A percentile compares a stretch with the other conserved stretches of the same genome.
These are phyloP conservation scores for Brachionus manjavacas DNA, from an alignment of 1,140 invertebrate genomes.

Conservation along the genomic window DNA sequence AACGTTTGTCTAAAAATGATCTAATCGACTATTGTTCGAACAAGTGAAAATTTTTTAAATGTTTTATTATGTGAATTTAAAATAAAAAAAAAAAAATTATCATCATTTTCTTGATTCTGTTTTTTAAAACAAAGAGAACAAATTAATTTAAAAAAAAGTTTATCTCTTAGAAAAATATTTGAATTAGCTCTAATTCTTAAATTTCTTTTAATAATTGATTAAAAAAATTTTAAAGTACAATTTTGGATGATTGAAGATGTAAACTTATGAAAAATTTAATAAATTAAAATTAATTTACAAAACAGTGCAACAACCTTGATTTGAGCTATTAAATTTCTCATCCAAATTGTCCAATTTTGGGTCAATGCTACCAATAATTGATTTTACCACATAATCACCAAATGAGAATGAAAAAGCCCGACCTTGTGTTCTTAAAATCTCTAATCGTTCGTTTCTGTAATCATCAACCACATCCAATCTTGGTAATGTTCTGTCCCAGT, in stretches of 20 bases:
- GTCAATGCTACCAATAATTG: slow-evolving; percentile 4
- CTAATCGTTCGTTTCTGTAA: background rate
- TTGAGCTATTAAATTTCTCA: background rate
- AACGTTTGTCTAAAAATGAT: slow-evolving; percentile 23
- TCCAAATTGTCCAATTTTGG: background rate
- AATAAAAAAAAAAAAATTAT: background rate
- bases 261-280: background rate
- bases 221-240: background rate
- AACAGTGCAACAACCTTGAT: slow-evolving; percentile 3
- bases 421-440: background rate
- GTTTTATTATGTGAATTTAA: background rate
- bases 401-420: background rate
- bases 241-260: background rate
- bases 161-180: background rate
- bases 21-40: slow-evolving; percentile 15
- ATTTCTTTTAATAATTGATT: too few species aligned
- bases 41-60: background rate
- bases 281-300: background rate
- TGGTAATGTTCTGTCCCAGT: slow-evolving; percentile 22
- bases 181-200: too few species aligned
- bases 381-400: slow-evolving; percentile 41
- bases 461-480: slow-evolving; percentile 18
- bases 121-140: background rate
- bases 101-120: background rate
- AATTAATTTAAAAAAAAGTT: background rate